phyloP scores from a whole-genome alignment of 1,140 invertebrate genomes.

The Xylocopa sonorina region DNA sequence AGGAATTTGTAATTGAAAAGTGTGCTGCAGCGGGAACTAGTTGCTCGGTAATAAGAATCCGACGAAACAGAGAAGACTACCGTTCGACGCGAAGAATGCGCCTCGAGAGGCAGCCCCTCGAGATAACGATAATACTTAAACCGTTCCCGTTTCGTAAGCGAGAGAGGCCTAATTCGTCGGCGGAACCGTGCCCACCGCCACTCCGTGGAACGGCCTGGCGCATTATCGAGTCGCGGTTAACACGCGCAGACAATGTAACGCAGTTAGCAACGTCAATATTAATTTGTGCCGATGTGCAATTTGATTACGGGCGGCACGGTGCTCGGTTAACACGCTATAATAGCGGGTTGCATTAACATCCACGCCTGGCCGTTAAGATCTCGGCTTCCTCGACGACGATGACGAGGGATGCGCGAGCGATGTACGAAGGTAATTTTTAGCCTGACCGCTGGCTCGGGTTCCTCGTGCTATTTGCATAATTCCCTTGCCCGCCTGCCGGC shows the following conservation, averaged over 20 bases:
- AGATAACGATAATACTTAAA: neutral
- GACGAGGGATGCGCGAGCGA: neutral
- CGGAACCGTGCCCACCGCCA: neutral
- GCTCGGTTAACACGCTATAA: conserved; percentile 45
- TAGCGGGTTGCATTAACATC: conserved; percentile 24
- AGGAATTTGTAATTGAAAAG: neutral
- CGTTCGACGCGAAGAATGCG: neutral
- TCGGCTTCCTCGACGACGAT: neutral
- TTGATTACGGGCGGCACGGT: conserved; percentile 36
- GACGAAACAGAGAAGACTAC: neutral
- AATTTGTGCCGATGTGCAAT: conserved; percentile 55
- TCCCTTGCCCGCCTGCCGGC: neutral
- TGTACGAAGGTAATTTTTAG: neutral
- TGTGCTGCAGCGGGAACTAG: neutral
- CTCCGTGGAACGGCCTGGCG: neutral
- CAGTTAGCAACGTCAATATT: conserved; percentile 56
- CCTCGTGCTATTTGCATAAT: conserved; percentile 19
- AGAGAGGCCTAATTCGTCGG: neutral
- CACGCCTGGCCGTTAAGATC: neutral
- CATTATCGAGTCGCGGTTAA: conserved; percentile 44
- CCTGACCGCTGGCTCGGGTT: neutral
- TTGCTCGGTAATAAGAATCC: neutral
- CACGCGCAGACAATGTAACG: conserved; percentile 48
- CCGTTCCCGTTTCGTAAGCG: too few species aligned
- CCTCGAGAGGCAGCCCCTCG: neutral